phyloP scores from a whole-genome alignment of 2,797 vertebrate species.

The Mus minutoides region DNA sequence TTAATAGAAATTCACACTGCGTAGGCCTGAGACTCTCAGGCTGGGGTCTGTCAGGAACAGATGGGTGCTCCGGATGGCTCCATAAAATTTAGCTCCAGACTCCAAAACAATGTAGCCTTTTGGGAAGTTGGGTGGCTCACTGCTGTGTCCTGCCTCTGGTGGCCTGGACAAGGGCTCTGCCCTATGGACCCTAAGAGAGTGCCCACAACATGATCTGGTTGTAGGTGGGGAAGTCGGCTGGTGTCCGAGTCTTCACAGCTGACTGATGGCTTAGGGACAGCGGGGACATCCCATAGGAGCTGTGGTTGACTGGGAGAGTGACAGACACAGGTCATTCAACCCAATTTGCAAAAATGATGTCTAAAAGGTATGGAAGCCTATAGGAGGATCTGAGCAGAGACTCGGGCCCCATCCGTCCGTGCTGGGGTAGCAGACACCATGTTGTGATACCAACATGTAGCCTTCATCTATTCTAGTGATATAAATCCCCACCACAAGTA shows the following conservation, averaged over 20 bases:
- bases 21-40: conserved; percentile 27
- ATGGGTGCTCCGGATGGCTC: conserved; percentile 7
- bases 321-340: neutral
- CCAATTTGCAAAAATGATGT: neutral
- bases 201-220: rapidly evolving
- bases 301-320: neutral
- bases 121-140: neutral
- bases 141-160: neutral
- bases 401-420: rapidly evolving
- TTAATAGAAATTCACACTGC: conserved; percentile 31
- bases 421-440: rapidly evolving
- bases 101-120: conserved; percentile 69
- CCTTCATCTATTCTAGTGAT: neutral
- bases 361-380: neutral
- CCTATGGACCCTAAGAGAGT: neutral
- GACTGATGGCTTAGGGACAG: neutral
- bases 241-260: neutral
- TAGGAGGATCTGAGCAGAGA: neutral
- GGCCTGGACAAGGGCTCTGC: neutral
- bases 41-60: conserved; percentile 51
- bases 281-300: neutral
- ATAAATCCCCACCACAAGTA: too few relatives aligned
- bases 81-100: neutral
- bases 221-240: neutral
- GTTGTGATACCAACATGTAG: neutral